Conservation (phyloP, 2,888 invertebrate genomes). For the Sinelater perroti region DNA sequence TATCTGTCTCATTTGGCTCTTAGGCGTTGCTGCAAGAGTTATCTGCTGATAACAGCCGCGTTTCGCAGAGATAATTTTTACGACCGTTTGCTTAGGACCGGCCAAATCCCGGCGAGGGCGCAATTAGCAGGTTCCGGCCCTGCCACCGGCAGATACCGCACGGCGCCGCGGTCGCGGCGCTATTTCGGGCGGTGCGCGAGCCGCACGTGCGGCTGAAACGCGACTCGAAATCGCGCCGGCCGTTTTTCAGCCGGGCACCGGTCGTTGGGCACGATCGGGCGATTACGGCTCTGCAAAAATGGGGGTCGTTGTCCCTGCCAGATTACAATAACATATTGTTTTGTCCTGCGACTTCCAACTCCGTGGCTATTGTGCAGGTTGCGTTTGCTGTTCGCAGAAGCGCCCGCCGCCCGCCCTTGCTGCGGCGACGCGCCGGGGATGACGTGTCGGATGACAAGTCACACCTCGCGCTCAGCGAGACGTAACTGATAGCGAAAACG, state of each 20-base stretch:
- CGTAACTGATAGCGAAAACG: too few species aligned
- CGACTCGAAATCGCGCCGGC: neutral
- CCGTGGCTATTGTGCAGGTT: slow-evolving; percentile 28
- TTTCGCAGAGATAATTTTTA: slow-evolving; percentile 19
- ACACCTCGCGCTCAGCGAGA: too few species aligned
- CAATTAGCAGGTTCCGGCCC: too few species aligned
- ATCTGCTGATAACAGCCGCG: slow-evolving; percentile 29
- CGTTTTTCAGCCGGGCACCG: slow-evolving; percentile 7
- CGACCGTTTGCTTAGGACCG: too few species aligned
- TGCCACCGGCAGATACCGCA: too few species aligned
- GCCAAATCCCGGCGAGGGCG: too few species aligned
- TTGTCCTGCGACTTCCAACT: slow-evolving; percentile 40
- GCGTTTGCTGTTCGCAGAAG: slow-evolving; percentile 26
- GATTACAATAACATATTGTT: slow-evolving; percentile 46
- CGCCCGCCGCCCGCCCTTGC: slow-evolving; percentile 5
- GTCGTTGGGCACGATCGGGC: slow-evolving; percentile 35
- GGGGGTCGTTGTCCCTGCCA: slow-evolving; percentile 43
- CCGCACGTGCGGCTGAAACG: too few species aligned
- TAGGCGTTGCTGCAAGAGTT: slow-evolving; percentile 13
- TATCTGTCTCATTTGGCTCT: slow-evolving; percentile 37
- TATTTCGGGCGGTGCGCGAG: neutral
- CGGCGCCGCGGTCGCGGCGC: neutral
- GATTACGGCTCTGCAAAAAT: slow-evolving; percentile 27
- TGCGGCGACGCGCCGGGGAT: slow-evolving; percentile 1
- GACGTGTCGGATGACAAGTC: too few species aligned